Evolutionary conservation across 2,113 vertebrate genomes (phyloP).

Genomic region (Polypterus bichir): DNA sequence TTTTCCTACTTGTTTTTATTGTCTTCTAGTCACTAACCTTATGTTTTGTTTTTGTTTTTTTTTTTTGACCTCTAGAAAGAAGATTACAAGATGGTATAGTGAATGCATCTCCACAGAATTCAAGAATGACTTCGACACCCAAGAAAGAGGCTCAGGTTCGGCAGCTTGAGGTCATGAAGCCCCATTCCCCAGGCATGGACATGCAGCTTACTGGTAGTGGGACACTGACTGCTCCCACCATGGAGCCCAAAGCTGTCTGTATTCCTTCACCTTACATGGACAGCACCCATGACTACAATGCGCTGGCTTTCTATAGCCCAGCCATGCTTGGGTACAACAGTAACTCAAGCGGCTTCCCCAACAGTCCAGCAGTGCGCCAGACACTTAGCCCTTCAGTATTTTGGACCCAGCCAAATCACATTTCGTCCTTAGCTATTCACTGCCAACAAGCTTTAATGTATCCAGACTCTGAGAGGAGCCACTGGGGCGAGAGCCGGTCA

Average conservation of each 20-base stretch:
- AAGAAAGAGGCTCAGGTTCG: slow-evolving; percentile 52
- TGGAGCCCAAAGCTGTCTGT: slow-evolving; percentile 62
- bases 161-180: slow-evolving; percentile 58
- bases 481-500: slow-evolving; percentile 61
- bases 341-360: slow-evolving; percentile 34
- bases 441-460: slow-evolving; percentile 66
- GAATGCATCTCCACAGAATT: not conserved
- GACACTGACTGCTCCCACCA: slow-evolving; percentile 38
- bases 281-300: slow-evolving; percentile 55
- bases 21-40: too few species aligned
- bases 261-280: slow-evolving; percentile 75
- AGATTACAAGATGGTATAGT: not conserved
- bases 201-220: slow-evolving; percentile 55
- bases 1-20: too few species aligned
- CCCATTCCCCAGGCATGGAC: slow-evolving; percentile 39
- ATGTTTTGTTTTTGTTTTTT: too few species aligned
- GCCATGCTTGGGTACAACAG: slow-evolving; percentile 57
- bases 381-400: slow-evolving; percentile 54
- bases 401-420: slow-evolving; percentile 58
- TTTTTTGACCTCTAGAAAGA: too few species aligned
- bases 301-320: slow-evolving; percentile 68
- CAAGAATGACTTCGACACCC: slow-evolving; percentile 48
- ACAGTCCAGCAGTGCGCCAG: slow-evolving; percentile 42
- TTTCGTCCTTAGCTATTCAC: slow-evolving; percentile 59
- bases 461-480: slow-evolving; percentile 51